Evolutionary conservation across 1,140 invertebrate species (phyloP), one percentile per base, ranked within the genome.

Genomic region (Pectinophora gossypiella): DNA sequence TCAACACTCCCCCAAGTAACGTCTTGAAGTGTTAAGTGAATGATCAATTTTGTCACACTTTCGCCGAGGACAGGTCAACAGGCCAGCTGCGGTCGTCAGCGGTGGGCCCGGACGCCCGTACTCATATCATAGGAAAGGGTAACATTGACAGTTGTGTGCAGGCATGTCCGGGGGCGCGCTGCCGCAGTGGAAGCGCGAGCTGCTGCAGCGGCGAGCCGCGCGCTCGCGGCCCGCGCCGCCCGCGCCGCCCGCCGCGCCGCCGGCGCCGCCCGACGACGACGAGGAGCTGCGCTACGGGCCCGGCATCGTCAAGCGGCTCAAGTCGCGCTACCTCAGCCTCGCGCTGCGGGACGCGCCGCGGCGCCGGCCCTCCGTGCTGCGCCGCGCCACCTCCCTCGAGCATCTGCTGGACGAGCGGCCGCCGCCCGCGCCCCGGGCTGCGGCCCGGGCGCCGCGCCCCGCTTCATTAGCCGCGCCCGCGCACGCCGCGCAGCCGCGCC

Each of bases 271-370:
- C 88, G 56, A 92, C 89, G 47, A 68, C 6, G 65, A 68, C 52
- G 95, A 96, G 84, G 96, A 97, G 68, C 79, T 97, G 15, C 93
- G 94, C 61, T 98, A 97, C 86, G 96, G 96, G 0, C 96, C 96
- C 7, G 96, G 96, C 5, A 97, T 98, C 67, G 96, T 98, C 3
- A 95, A 94, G 62, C 94, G 93, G 68, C 88, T 97, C 38, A 93
- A 95, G 70, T 94, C 94, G 69, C 93, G 94, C 64, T 97, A 96
- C 76, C 89, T 97, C 51, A 95, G 93, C 69, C 87, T 97, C 27
- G 94, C 94, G 1, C 80, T 95, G 45, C 89, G 95, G 6, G 93
- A 95, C 60, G 88, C 88, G 38, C 89, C 89, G 23, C 90, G 90
- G 48, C 88, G 88, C n/a, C 88, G 93, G 19, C 90, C 89, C 3